A percentile compares a stretch with the other conserved stretches of the same genome.
Evolutionary conservation across 2,113 vertebrate species (phyloP).

Genomic region (Fulmarus glacialis): DNA sequence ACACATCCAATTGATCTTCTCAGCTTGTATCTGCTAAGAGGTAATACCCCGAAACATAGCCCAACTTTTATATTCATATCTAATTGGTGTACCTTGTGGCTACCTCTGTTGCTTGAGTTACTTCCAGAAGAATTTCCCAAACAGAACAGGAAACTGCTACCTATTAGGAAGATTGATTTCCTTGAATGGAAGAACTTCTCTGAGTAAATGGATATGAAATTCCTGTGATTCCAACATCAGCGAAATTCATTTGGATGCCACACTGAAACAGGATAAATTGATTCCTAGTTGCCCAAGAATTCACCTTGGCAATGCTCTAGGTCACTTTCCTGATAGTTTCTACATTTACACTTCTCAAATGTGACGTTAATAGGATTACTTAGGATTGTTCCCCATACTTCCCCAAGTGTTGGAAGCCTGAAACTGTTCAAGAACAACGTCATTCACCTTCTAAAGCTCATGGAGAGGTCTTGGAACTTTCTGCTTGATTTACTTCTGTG

Average conservation of each 20-base stretch:
- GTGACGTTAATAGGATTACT: neutral
- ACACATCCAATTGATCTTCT: neutral
- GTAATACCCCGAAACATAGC: neutral
- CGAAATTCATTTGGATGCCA: neutral
- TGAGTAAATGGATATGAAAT: neutral
- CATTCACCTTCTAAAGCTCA: neutral
- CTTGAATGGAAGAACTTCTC: neutral
- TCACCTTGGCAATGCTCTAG: neutral
- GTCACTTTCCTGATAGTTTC: neutral
- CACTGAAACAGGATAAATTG: neutral
- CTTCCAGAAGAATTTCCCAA: neutral
- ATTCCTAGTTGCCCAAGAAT: neutral
- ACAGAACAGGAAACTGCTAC: neutral
- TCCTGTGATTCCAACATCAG: neutral
- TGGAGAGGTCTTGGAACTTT: neutral
- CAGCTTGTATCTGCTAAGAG: neutral
- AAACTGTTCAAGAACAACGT: neutral
- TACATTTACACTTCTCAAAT: neutral
- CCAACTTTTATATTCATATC: neutral
- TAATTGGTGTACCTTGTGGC: neutral
- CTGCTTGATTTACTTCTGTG: neutral
- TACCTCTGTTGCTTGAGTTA: neutral
- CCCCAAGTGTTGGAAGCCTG: neutral
- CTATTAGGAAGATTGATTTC: neutral
- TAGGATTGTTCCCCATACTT: neutral